Percentiles rank a stretch among this genome's conserved stretches.
These are phyloP conservation scores for Micromys minutus DNA, from an alignment of 2,113 vertebrate species.

Conservation along the genomic window DNA sequence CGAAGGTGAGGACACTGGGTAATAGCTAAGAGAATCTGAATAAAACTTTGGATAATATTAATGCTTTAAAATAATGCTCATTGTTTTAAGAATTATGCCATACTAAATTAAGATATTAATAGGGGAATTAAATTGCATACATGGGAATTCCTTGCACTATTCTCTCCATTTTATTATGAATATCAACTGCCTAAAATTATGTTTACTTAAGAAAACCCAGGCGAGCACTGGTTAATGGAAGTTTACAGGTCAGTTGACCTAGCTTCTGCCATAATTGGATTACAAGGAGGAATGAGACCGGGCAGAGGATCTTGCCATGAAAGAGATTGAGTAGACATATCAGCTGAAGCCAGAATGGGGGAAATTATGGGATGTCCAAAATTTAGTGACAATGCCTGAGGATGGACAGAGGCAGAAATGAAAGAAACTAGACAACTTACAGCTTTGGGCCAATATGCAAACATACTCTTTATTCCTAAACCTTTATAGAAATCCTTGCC, in stretches of 20 bases:
- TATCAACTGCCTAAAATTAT: constrained; percentile 5
- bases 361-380: neutral
- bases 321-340: neutral
- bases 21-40: neutral
- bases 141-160: neutral
- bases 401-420: neutral
- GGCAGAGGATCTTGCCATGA: neutral
- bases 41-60: neutral
- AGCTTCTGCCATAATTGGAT: neutral
- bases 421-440: neutral
- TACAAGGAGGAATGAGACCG: neutral
- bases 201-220: neutral
- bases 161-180: constrained; percentile 15
- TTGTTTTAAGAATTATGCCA: neutral
- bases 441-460: neutral
- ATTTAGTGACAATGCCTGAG: neutral
- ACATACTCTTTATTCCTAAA: neutral
- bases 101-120: neutral
- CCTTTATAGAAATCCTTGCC: neutral
- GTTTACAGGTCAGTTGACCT: neutral
- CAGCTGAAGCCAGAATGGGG: neutral
- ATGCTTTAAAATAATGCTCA: neutral
- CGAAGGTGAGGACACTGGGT: neutral
- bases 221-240: neutral
- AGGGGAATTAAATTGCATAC: neutral